A percentile compares a stretch with the other conserved stretches of the same genome.
Conservation (phyloP, 2,113 vertebrate species). For the Xenus cinereus region DNA sequence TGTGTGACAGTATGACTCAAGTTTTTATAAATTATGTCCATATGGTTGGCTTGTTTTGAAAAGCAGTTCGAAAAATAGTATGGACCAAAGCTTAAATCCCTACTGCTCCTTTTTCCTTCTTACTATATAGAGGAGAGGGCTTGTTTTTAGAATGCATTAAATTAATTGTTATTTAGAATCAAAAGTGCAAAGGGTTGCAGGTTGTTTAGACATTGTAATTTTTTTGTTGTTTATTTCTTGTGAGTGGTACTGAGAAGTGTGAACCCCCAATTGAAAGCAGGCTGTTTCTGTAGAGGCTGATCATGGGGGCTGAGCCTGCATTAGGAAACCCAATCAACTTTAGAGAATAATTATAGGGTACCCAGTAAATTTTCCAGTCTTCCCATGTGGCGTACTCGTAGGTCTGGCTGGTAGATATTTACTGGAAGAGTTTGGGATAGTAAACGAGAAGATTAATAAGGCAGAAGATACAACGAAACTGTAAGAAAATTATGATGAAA, state of each 20-base stretch:
- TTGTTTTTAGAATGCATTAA: background rate
- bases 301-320: background rate
- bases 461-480: background rate
- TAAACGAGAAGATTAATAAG: background rate
- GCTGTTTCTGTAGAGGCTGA: background rate
- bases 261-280: background rate
- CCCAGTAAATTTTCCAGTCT: background rate
- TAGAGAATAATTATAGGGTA: background rate
- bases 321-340: background rate
- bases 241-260: background rate
- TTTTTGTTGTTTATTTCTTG: background rate
- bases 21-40: slow-evolving; percentile 1
- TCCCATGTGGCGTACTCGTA: background rate
- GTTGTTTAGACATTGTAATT: background rate
- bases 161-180: background rate
- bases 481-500: background rate
- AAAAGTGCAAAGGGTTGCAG: background rate
- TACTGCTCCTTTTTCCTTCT: background rate
- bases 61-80: background rate
- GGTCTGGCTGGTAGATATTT: background rate
- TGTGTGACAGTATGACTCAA: background rate
- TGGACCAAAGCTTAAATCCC: background rate
- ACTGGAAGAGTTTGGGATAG: background rate
- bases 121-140: background rate
- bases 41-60: slow-evolving; percentile 32